Base-by-base conservation (phyloP, 2,113 vertebrate species). In the Lota lota region DNA sequence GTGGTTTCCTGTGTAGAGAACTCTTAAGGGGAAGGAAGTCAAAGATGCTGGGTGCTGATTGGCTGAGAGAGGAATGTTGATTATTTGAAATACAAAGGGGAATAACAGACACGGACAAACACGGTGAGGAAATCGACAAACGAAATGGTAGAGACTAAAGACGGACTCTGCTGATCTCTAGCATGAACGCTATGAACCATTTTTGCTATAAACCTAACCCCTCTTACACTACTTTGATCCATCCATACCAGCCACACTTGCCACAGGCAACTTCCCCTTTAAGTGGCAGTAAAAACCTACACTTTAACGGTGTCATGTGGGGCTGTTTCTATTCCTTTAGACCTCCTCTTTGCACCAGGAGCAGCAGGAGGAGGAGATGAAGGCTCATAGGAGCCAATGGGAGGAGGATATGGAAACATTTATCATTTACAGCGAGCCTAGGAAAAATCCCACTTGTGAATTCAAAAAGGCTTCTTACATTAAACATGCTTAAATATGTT, bases 11-110 rank as follows among this genome's bases (percentile, higher is more conserved):
- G 75, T 75, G 76, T 75, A 66, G 71, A 1, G 40, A 47, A 47
- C 56, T 75, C 85, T 83, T 73, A 81, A 62, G 85, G 77, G 77
- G 66, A 84, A 79, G 87, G 85, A 90, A 89, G 83, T 83, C 77
- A n/a, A 53, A 73, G 68, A 62, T 36, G 64, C 20, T 40, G 60
- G 28, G 74, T 68, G 66, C 77, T 63, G 84, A 87, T 85, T 85
- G 81, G 85, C 65, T 21, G 67, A 59, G 65, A 15, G 53, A n/a
- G 16, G 53, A 56, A n/a, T 56, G 53, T 18, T 18, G 53, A 56
- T 56, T 56, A n/a, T 56, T 56, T 56, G 53, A 18, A 56, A 18
- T 17, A 14, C 53, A 18, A 18, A 17, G 53, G 53, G 14, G 17
- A 56, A 56, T 17, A 56, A 17, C 53, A 56, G 16, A 56, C 53